Conservation (phyloP, 2,113 vertebrate genomes). For the Chaetodon auriga region DNA sequence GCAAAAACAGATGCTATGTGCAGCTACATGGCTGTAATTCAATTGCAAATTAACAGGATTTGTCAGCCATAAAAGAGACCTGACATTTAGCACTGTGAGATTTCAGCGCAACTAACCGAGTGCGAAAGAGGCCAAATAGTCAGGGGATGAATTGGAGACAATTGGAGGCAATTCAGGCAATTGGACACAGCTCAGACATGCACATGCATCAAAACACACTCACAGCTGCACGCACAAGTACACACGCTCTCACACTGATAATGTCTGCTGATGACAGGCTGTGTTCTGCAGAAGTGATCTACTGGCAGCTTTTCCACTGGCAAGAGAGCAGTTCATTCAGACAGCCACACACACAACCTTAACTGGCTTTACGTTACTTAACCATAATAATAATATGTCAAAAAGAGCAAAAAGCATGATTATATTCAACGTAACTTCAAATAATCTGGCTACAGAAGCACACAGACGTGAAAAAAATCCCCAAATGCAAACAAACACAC, state of each 20-base stretch:
- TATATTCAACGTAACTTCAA: neutral
- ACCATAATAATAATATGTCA: neutral
- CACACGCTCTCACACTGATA: conserved; percentile 35
- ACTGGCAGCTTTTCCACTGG: conserved; percentile 55
- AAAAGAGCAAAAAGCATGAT: neutral
- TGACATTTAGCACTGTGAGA: conserved; percentile 46
- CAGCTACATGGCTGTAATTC: conserved; percentile 22
- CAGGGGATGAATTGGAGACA: conserved; percentile 49
- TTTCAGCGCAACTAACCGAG: conserved; percentile 37
- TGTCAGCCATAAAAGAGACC: conserved; percentile 40
- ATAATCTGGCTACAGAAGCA: neutral
- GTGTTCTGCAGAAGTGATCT: conserved; percentile 57
- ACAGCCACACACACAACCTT: conserved; percentile 20
- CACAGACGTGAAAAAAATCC: neutral
- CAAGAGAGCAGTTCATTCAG: conserved; percentile 33
- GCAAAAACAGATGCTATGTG: conserved; percentile 31
- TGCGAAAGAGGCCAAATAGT: conserved; percentile 41
- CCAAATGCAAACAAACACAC: neutral
- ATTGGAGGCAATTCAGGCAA: conserved; percentile 57
- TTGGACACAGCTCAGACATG: conserved; percentile 36
- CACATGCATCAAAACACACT: conserved; percentile 45
- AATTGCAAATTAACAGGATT: conserved; percentile 51
- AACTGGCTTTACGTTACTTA: conserved; percentile 14
- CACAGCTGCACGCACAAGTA: conserved; percentile 17
- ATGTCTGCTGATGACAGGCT: conserved; percentile 59